Evolutionary conservation across 2,888 invertebrate species (phyloP).

Genomic region (Dioctria linearis): DNA sequence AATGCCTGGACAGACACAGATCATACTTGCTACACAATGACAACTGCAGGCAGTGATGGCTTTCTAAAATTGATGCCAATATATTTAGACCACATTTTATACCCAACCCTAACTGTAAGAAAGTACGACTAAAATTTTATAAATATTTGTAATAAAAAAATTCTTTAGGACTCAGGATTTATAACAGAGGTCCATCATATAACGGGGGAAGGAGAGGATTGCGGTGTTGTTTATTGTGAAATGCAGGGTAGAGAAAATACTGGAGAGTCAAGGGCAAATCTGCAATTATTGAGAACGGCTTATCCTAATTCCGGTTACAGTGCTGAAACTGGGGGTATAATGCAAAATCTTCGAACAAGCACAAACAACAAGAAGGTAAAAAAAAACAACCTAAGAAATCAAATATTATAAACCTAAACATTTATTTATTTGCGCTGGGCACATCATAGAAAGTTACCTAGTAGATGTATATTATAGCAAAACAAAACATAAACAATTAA

Average conservation of each 20-base stretch:
- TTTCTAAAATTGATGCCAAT: constrained; percentile 91
- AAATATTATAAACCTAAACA: not conserved
- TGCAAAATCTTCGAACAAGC: constrained; percentile 86
- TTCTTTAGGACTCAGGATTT: constrained; percentile 82
- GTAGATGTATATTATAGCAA: too few species aligned
- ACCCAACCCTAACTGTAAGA: constrained; percentile 82
- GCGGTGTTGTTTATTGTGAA: constrained; percentile 96
- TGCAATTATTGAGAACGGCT: constrained; percentile 78
- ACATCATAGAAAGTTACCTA: too few species aligned
- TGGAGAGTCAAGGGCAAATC: constrained; percentile 81
- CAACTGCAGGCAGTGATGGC: constrained; percentile 89
- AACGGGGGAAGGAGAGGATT: constrained; percentile 89
- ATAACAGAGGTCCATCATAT: constrained; percentile 94
- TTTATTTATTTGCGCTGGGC: too few species aligned
- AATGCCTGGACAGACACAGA: constrained; percentile 92
- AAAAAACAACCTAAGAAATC: too few species aligned
- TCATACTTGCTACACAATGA: constrained; percentile 91
- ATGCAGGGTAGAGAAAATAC: constrained; percentile 91
- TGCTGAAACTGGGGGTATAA: constrained; percentile 87
- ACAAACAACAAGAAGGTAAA: constrained; percentile 85
- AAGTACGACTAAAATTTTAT: not conserved
- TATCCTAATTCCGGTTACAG: constrained; percentile 90
- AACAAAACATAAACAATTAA: too few species aligned
- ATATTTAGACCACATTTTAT: constrained; percentile 91
- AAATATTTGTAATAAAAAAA: not conserved